Evolutionary conservation across 2,797 vertebrate species (phyloP).

Genomic region (Crossoptilon crossoptilon): DNA sequence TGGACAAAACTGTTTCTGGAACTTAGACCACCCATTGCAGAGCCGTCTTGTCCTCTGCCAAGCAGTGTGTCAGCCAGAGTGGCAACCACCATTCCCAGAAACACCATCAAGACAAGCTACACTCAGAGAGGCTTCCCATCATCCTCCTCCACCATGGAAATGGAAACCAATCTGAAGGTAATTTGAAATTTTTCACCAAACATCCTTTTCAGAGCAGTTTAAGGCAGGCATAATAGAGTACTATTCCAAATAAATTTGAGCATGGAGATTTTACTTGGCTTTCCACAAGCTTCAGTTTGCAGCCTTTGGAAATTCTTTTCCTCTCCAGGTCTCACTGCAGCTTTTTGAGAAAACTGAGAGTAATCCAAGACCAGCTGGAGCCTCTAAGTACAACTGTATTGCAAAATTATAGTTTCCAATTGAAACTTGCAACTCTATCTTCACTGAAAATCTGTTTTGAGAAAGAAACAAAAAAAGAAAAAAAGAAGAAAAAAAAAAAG

Average conservation of each 20-base stretch:
- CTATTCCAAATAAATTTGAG: background rate
- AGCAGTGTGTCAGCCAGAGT: background rate
- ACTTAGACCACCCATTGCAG: background rate
- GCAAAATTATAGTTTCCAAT: background rate
- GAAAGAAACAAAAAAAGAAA: background rate
- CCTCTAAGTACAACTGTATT: background rate
- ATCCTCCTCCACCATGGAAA: background rate
- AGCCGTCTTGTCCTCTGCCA: background rate
- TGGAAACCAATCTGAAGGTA: background rate
- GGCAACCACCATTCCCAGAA: background rate
- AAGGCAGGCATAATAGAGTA: background rate
- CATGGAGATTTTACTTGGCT: background rate
- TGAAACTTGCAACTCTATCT: background rate
- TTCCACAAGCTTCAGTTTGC: background rate
- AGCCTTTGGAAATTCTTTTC: background rate
- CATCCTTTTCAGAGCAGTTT: background rate
- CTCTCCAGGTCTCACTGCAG: background rate
- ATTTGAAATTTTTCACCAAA: background rate
- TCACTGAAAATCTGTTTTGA: background rate
- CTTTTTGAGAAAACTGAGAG: background rate
- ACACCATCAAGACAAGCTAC: background rate
- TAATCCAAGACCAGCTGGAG: background rate
- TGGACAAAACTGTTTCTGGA: background rate
- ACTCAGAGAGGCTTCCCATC: background rate
- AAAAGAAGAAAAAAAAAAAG: background rate